These are phyloP conservation scores for Schizothorax lantsangensis DNA, from an alignment of 2,797 vertebrate species.

Conservation along the genomic window DNA sequence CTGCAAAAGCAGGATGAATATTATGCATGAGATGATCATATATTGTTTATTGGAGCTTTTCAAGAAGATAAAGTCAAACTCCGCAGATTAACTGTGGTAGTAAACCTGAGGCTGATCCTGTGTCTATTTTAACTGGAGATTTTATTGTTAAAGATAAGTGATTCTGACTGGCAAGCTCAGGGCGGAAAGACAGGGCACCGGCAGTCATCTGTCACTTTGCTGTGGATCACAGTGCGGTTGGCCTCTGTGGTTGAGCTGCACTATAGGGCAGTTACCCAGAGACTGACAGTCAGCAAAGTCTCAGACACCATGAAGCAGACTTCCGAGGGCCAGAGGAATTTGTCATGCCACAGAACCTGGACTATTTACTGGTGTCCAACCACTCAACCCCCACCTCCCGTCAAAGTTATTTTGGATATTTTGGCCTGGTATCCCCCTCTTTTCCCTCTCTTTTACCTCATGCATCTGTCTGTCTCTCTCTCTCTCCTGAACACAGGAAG, in stretches of 20 bases:
- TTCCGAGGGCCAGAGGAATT: slow-evolving; percentile 44
- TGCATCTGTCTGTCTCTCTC: slow-evolving; percentile 9
- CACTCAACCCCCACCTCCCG: slow-evolving; percentile 39
- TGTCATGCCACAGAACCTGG: slow-evolving; percentile 46
- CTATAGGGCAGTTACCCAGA: slow-evolving; percentile 33
- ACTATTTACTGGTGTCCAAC: slow-evolving; percentile 31
- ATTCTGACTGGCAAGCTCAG: slow-evolving; percentile 38
- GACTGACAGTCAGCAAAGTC: slow-evolving; percentile 60
- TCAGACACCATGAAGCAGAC: slow-evolving; percentile 39
- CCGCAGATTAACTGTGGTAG: neutral
- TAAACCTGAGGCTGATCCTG: slow-evolving; percentile 26
- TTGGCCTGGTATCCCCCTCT: slow-evolving; percentile 35
- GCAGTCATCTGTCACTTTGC: slow-evolving; percentile 48
- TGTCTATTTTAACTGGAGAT: slow-evolving; percentile 45
- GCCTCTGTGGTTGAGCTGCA: slow-evolving; percentile 35
- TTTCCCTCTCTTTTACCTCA: slow-evolving; percentile 35
- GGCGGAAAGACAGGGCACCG: slow-evolving; percentile 36
- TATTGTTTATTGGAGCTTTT: slow-evolving; percentile 22
- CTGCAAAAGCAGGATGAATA: slow-evolving; percentile 28
- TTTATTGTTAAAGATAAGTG: slow-evolving; percentile 45
- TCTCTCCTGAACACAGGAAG: slow-evolving; percentile 43
- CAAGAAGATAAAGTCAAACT: slow-evolving; percentile 1
- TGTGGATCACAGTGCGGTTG: slow-evolving; percentile 33
- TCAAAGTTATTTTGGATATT: slow-evolving; percentile 5
- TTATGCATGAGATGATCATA: slow-evolving; percentile 22